Conservation (phyloP, 2,797 vertebrate species). For the Labroides dimidiatus region DNA sequence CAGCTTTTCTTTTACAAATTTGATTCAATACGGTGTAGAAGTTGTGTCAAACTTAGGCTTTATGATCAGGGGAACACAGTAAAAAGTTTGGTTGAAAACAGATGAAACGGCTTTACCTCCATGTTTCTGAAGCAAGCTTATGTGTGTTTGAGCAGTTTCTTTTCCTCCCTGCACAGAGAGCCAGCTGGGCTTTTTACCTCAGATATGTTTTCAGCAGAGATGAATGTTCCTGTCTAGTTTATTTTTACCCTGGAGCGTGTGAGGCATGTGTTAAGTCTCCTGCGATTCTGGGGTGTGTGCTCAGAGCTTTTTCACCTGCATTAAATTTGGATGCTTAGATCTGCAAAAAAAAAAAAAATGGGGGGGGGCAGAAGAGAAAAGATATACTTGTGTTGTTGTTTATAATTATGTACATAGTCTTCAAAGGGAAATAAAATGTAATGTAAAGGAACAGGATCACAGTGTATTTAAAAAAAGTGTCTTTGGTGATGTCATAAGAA, state of each 20-base stretch:
- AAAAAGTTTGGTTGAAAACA: slow-evolving; percentile 17
- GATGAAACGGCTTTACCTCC: slow-evolving; percentile 3
- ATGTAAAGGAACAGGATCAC: neutral
- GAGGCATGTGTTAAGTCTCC: slow-evolving; percentile 66
- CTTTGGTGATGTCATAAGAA: neutral
- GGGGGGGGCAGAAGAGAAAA: slow-evolving; percentile 1
- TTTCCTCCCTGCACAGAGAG: slow-evolving; percentile 22
- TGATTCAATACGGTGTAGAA: neutral
- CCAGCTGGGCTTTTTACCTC: slow-evolving; percentile 61
- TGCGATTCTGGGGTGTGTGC: slow-evolving; percentile 58
- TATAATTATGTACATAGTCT: neutral
- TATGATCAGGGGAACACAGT: neutral
- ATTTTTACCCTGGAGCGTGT: slow-evolving; percentile 77
- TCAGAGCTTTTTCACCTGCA: slow-evolving; percentile 47
- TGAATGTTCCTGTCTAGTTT: slow-evolving; percentile 74
- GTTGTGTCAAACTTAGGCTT: neutral
- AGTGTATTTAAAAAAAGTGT: no score
- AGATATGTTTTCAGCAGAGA: slow-evolving; percentile 60
- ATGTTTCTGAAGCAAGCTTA: slow-evolving; percentile 13
- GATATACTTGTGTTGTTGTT: neutral
- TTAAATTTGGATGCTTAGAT: slow-evolving; percentile 32
- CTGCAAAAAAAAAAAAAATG: slow-evolving; percentile 4
- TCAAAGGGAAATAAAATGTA: neutral
- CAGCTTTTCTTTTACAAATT: neutral
- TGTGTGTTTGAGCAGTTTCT: slow-evolving; percentile 1